phyloP scores from a whole-genome alignment of 2,797 vertebrate species.

The Phoeniculus purpureus region DNA sequence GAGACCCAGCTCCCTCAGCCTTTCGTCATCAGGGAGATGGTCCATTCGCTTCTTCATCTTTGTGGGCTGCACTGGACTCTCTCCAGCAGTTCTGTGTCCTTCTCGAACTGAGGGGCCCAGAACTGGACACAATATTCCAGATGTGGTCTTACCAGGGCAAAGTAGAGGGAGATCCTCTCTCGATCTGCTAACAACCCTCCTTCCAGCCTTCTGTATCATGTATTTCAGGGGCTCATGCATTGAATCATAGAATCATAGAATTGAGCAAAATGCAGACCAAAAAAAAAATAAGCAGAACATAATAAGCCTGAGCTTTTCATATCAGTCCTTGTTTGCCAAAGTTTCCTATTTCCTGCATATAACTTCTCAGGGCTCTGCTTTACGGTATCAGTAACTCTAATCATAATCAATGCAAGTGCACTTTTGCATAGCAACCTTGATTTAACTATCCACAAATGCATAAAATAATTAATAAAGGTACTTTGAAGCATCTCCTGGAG shows the following conservation, averaged over 20 bases:
- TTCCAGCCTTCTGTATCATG: not conserved
- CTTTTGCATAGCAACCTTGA: not conserved
- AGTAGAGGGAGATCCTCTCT: no score
- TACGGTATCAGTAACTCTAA: not conserved
- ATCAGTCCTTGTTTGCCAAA: not conserved
- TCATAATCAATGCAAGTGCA: not conserved
- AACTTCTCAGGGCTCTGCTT: not conserved
- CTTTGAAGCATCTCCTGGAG: conserved; percentile 46
- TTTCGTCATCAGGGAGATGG: no score
- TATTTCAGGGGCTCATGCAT: not conserved
- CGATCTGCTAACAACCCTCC: not conserved
- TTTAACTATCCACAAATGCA: not conserved
- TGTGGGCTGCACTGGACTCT: no score
- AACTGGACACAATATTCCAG: no score
- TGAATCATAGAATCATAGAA: no score
- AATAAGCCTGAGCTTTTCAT: not conserved
- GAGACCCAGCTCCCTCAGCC: no score
- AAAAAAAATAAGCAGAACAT: not conserved
- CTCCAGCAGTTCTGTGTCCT: no score
- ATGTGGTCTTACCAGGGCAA: no score
- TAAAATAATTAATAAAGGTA: conserved; percentile 6
- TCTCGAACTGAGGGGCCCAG: no score
- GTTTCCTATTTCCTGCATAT: not conserved
- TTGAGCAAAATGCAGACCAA: not conserved
- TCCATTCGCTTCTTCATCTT: no score